phyloP scores from a whole-genome alignment of 2,797 vertebrate species.

The Decapterus maruadsi region DNA sequence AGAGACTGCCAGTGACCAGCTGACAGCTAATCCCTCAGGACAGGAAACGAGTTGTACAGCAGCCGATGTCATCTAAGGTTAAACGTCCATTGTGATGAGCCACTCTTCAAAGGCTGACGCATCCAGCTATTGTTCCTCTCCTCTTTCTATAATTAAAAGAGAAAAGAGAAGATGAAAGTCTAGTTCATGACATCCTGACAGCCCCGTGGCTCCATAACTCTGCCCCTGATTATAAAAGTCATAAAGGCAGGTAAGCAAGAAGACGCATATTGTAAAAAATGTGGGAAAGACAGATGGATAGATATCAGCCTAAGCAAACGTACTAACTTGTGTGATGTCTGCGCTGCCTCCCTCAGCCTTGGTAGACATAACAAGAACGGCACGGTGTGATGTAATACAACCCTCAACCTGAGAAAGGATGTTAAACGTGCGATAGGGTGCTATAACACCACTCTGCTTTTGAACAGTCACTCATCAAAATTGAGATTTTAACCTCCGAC shows the following conservation, averaged over 20 bases:
- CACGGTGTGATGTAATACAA: slow-evolving; percentile 36
- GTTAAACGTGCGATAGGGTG: slow-evolving; percentile 52
- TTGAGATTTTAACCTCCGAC: slow-evolving; percentile 64
- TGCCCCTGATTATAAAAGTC: slow-evolving; percentile 38
- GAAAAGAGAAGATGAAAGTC: slow-evolving; percentile 66
- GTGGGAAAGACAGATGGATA: slow-evolving; percentile 7
- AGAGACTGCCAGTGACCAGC: slow-evolving; percentile 67
- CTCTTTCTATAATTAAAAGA: slow-evolving; percentile 57
- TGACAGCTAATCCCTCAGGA: slow-evolving; percentile 79
- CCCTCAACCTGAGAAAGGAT: slow-evolving; percentile 33
- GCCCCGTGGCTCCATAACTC: slow-evolving; percentile 28
- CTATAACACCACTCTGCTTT: slow-evolving; percentile 33
- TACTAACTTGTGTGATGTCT: slow-evolving; percentile 1
- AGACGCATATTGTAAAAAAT: neutral
- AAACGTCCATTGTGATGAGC: slow-evolving; percentile 77
- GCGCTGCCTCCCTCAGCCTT: slow-evolving; percentile 3
- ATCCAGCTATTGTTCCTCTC: slow-evolving; percentile 58
- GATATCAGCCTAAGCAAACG: neutral
- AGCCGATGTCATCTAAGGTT: slow-evolving; percentile 77
- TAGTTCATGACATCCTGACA: slow-evolving; percentile 49
- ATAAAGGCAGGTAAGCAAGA: slow-evolving; percentile 17
- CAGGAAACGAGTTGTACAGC: slow-evolving; percentile 66
- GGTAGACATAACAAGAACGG: slow-evolving; percentile 26
- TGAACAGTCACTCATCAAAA: slow-evolving; percentile 57
- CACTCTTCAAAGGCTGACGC: slow-evolving; percentile 68